These are phyloP conservation scores for Amphipyra tragopoginis DNA, from an alignment of 2,888 invertebrate species.

Conservation along the genomic window DNA sequence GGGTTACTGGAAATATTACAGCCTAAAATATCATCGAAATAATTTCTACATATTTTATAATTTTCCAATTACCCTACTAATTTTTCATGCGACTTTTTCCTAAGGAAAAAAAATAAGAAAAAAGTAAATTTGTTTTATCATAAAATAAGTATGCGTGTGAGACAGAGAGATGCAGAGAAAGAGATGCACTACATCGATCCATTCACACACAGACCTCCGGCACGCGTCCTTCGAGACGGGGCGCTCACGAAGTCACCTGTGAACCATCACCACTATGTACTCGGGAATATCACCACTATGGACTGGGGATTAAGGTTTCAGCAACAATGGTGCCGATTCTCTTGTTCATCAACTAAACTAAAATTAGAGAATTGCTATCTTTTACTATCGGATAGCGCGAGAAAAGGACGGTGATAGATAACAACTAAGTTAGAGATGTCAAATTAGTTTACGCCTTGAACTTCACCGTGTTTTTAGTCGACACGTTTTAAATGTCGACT, in stretches of 20 bases:
- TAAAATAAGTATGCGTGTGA: slow-evolving; percentile 81
- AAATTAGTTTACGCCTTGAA: too few relatives aligned
- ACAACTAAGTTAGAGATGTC: too few relatives aligned
- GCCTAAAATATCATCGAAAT: slow-evolving; percentile 24
- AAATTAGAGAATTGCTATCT: too few relatives aligned
- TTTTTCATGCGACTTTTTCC: slow-evolving; percentile 48
- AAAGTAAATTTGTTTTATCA: slow-evolving; percentile 41
- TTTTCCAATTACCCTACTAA: slow-evolving; percentile 51
- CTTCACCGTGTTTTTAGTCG: too few relatives aligned
- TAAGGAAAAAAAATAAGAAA: slow-evolving; percentile 36
- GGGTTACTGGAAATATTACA: slow-evolving; percentile 58
- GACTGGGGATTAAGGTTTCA: slow-evolving; percentile 25
- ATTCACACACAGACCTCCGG: slow-evolving; percentile 87
- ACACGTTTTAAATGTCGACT: too few relatives aligned
- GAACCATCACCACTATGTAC: slow-evolving; percentile 80
- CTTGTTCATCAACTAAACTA: too few relatives aligned
- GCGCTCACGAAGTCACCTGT: slow-evolving; percentile 89
- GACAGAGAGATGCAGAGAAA: slow-evolving; percentile 85
- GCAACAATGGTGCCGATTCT: too few relatives aligned
- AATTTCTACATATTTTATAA: slow-evolving; percentile 8
- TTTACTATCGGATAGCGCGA: too few relatives aligned
- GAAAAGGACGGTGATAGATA: too few relatives aligned
- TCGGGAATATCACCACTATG: slow-evolving; percentile 50
- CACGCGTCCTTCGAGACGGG: slow-evolving; percentile 80
- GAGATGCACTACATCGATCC: slow-evolving; percentile 88